Evolutionary conservation across 2,797 vertebrate genomes (phyloP).

Genomic region (Clarias platycephalus): DNA sequence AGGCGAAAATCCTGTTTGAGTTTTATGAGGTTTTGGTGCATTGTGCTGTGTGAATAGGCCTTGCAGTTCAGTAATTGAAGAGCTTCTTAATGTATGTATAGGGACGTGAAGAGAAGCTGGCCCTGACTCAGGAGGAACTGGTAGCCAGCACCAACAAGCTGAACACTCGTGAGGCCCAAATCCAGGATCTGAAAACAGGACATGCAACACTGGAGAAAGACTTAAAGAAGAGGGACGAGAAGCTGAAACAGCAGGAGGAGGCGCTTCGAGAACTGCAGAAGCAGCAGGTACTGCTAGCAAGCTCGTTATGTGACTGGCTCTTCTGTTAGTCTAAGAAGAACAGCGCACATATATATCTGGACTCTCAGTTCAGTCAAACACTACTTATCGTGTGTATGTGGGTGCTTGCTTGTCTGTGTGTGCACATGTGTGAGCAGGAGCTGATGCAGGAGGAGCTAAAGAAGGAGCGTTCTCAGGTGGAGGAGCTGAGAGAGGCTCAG

Average conservation of each 20-base stretch:
- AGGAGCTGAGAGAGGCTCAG: conserved; percentile 82
- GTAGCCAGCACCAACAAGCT: conserved; percentile 85
- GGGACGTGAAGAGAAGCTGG: conserved; percentile 86
- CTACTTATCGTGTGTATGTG: background rate
- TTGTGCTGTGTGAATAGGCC: background rate
- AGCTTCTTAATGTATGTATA: conserved; percentile 56
- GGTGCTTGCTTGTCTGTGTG: background rate
- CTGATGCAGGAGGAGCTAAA: conserved; percentile 82
- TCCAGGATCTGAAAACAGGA: conserved; percentile 81
- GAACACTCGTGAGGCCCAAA: conserved; percentile 77
- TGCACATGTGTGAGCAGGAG: conserved; percentile 67
- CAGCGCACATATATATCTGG: background rate
- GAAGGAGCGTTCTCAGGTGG: conserved; percentile 79
- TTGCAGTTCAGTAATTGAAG: background rate
- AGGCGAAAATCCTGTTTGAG: background rate
- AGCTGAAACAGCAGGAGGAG: conserved; percentile 77
- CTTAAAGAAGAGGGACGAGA: conserved; percentile 75
- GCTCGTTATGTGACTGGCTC: background rate
- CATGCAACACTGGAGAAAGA: conserved; percentile 78
- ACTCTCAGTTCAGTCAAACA: background rate
- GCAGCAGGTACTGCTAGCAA: conserved; percentile 77
- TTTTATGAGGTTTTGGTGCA: background rate
- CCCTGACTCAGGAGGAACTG: conserved; percentile 87
- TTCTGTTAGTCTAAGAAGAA: background rate
- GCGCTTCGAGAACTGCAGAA: conserved; percentile 79